Base-by-base conservation (phyloP, 1,140 invertebrate species). In the Drosophila novamexicana region DNA sequence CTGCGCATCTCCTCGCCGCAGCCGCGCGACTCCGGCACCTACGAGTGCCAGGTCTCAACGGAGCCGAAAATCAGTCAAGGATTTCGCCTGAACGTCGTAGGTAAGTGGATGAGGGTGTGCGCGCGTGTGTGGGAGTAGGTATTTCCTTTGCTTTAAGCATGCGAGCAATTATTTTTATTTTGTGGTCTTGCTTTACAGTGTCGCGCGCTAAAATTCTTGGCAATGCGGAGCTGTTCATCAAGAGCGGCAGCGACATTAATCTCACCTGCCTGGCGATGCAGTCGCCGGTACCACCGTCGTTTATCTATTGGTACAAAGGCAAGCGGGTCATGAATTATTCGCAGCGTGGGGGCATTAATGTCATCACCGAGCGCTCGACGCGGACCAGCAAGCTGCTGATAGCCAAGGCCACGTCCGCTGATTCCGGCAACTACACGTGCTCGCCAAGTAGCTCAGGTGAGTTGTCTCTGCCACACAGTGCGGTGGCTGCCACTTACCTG, bases 261-360 rank as follows among this genome's bases (percentile, higher is more conserved):
- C 94, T 98, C 79, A 98, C 97, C 63, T 98, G 97, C 93, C 94
- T 96, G 75, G 97, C 97, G 7, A 94, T 95, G 81, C 96, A 97
- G 92, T 97, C 96, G 57, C 96, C 97, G 3, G 96, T 97, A 85
- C 97, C 97, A 18, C 97, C 97, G 36, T 95, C 95, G 84, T 98
- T 97, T 93, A 97, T 98, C 91, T 98, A 97, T 93, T 98, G 97
- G 97, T 97, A 98, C 92, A 96, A 96, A 76, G 97, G 96, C 49
- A 95, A 95, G 29, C 95, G 96, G 90, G 96, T 98, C 67, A 97
- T 98, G 93, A 98, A 98, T 94, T 98, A 98, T 93, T 96, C 96
- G 54, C 95, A 96, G 82, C 94, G 96, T 34, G 96, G 96, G 42
- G 96, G 97, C 67, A 97, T 98, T 90, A 97, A 95, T 91, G 96